These are phyloP conservation scores for Notarius quadriscutis DNA, from an alignment of 2,113 vertebrate species.

Conservation along the genomic window DNA sequence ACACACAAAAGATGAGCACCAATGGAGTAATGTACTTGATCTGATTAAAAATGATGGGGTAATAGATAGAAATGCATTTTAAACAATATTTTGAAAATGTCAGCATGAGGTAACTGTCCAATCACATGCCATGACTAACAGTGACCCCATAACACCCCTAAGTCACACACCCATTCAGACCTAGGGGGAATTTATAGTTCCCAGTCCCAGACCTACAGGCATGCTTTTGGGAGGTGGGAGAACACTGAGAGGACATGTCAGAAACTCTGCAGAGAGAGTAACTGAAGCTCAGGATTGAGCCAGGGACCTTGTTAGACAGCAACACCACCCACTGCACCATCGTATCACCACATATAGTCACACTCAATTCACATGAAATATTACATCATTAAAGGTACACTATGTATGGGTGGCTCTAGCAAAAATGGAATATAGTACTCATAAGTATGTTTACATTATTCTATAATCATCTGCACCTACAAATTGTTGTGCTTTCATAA, in stretches of 20 bases:
- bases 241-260: background rate
- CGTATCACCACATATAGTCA: background rate
- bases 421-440: too few species aligned
- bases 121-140: background rate
- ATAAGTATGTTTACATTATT: too few species aligned
- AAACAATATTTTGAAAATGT: background rate
- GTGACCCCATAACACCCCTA: background rate
- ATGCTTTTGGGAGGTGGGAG: background rate
- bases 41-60: background rate
- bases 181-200: background rate
- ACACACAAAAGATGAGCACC: background rate
- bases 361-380: background rate
- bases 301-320: too few species aligned
- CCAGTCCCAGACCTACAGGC: background rate
- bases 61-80: background rate
- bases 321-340: background rate
- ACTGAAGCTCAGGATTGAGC: background rate
- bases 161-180: background rate
- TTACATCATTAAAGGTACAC: background rate
- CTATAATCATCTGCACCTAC: too few species aligned
- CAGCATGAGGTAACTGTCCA: background rate
- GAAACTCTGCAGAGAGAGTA: background rate
- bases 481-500: too few species aligned
- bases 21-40: background rate
- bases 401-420: too few species aligned